These are phyloP conservation scores for Oreohelix idahoensis DNA, from an alignment of 1,140 invertebrate genomes.

Conservation along the genomic window DNA sequence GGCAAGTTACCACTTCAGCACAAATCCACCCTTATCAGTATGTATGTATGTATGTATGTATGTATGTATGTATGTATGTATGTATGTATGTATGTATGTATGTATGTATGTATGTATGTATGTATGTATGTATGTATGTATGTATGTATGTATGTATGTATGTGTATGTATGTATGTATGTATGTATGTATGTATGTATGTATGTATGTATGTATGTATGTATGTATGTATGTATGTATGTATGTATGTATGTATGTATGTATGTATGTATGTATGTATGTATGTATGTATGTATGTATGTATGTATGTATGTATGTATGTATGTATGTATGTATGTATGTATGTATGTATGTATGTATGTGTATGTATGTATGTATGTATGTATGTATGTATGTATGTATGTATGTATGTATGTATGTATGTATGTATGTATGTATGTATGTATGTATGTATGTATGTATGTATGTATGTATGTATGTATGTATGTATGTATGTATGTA, in stretches of 20 bases:
- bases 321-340: constrained; percentile 14
- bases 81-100: constrained; percentile 34
- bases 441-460: constrained; percentile 37
- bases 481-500: background rate
- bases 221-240: too few species aligned
- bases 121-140: constrained; percentile 36
- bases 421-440: constrained; percentile 33
- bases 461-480: constrained; percentile 25
- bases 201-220: too few species aligned
- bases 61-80: constrained; percentile 23
- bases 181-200: too few species aligned
- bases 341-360: constrained; percentile 17
- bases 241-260: constrained; percentile 38
- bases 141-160: constrained; percentile 23
- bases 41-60: too few species aligned
- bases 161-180: constrained; percentile 25
- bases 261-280: constrained; percentile 39
- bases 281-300: constrained; percentile 33
- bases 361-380: constrained; percentile 30
- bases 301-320: background rate
- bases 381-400: constrained; percentile 40
- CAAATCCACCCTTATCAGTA: too few species aligned
- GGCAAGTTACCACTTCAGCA: too few species aligned
- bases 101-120: constrained; percentile 39
- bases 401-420: constrained; percentile 42